Percentiles rank a stretch among this genome's conserved stretches.
Conservation (phyloP, 2,797 vertebrate genomes). For the Nyctalus aviator region DNA sequence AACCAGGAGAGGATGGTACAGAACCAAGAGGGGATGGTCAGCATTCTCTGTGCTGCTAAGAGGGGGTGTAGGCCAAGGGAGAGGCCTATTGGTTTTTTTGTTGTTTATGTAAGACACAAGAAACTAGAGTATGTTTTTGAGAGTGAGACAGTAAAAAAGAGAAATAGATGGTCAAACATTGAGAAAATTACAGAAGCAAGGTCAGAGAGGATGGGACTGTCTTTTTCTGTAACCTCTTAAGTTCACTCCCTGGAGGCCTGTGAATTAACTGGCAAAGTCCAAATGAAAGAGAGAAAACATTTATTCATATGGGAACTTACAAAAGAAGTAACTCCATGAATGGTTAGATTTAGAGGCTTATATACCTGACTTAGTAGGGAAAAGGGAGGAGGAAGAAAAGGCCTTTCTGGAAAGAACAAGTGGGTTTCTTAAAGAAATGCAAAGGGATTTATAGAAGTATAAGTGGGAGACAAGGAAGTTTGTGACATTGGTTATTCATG, state of each 20-base stretch:
- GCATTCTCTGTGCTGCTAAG: neutral
- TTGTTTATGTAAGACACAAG: constrained; percentile 20
- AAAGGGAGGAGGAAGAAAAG: neutral
- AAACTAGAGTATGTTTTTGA: neutral
- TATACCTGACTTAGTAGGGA: neutral
- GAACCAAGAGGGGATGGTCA: neutral
- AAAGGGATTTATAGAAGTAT: neutral
- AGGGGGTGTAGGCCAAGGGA: rapidly evolving
- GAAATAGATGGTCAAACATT: neutral
- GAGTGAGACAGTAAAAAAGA: neutral
- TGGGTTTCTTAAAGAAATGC: constrained; percentile 22
- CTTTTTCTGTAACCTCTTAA: neutral
- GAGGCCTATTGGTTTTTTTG: neutral
- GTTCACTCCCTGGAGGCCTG: neutral
- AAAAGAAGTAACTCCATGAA: neutral
- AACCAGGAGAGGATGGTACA: neutral
- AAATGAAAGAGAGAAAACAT: neutral
- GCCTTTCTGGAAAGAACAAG: neutral
- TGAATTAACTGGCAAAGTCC: neutral
- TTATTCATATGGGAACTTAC: neutral
- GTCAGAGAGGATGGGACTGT: neutral
- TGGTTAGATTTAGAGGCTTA: neutral
- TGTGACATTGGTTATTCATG: neutral
- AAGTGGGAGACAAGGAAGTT: neutral
- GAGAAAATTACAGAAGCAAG: neutral